phyloP scores from a whole-genome alignment of 2,797 vertebrate genomes.

The Halcyon chelicuti region DNA sequence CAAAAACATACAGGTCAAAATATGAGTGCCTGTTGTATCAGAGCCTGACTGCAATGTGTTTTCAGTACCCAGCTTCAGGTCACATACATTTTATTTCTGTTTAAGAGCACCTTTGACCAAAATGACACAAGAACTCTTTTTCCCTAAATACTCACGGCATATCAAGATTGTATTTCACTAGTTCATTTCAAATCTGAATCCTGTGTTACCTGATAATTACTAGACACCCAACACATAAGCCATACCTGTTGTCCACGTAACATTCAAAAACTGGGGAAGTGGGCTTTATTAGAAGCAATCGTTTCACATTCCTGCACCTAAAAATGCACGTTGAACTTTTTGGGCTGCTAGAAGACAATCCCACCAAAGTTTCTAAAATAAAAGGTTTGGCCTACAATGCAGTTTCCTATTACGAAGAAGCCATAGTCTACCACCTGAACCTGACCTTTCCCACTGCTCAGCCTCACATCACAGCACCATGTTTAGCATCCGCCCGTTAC shows the following conservation, averaged over 20 bases:
- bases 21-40: background rate
- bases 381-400: background rate
- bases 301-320: background rate
- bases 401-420: background rate
- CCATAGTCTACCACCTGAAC: background rate
- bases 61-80: background rate
- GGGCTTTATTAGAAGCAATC: background rate
- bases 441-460: background rate
- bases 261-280: background rate
- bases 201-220: background rate
- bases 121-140: background rate
- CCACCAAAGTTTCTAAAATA: background rate
- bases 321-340: background rate
- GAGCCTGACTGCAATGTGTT: background rate
- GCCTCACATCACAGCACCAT: background rate
- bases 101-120: background rate
- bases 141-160: background rate
- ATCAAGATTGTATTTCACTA: background rate
- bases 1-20: background rate
- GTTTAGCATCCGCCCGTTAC: background rate
- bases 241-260: background rate
- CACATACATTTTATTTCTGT: background rate
- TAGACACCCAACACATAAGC: background rate
- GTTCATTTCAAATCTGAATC: background rate
- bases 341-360: background rate